Percentiles rank a stretch among this genome's conserved stretches.
These are phyloP conservation scores for Brachyhypopomus gauderio DNA, from an alignment of 2,113 vertebrate genomes.

Conservation along the genomic window DNA sequence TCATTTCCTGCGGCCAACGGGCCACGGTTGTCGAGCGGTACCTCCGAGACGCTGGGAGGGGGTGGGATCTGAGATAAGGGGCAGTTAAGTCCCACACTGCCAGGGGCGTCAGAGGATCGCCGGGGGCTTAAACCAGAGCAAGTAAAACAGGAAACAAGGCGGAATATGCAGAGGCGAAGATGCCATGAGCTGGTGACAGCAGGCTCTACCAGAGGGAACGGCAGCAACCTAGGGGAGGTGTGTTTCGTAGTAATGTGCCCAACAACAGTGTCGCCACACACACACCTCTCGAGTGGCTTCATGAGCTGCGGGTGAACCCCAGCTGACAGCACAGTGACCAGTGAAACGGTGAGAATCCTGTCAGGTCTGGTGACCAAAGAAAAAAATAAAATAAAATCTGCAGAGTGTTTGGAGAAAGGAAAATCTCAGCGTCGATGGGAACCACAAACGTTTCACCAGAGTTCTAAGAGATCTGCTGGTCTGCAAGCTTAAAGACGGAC, in stretches of 20 bases:
- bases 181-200: conserved; percentile 7
- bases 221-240: not conserved
- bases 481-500: conserved; percentile 40
- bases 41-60: not conserved
- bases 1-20: conserved; percentile 1
- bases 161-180: conserved; percentile 33
- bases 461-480: conserved; percentile 26
- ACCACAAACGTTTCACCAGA: conserved; percentile 14
- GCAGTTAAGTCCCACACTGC: not conserved
- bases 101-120: not conserved
- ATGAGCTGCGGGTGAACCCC: conserved; percentile 7
- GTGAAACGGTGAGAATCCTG: conserved; percentile 4
- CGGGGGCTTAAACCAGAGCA: conserved; percentile 3
- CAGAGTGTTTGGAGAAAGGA: not conserved
- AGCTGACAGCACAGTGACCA: conserved; percentile 36
- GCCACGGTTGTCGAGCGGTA: not conserved
- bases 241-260: conserved; percentile 10
- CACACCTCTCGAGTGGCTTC: not conserved
- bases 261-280: not conserved
- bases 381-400: not conserved
- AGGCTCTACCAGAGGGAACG: not conserved
- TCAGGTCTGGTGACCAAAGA: not conserved
- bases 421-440: conserved; percentile 18
- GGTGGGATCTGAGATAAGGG: not conserved
- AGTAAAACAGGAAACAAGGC: conserved; percentile 13